A percentile compares a stretch with the other conserved stretches of the same genome.
Evolutionary conservation across 2,113 vertebrate species (phyloP).

Genomic region (Chlorodrepanis virens): DNA sequence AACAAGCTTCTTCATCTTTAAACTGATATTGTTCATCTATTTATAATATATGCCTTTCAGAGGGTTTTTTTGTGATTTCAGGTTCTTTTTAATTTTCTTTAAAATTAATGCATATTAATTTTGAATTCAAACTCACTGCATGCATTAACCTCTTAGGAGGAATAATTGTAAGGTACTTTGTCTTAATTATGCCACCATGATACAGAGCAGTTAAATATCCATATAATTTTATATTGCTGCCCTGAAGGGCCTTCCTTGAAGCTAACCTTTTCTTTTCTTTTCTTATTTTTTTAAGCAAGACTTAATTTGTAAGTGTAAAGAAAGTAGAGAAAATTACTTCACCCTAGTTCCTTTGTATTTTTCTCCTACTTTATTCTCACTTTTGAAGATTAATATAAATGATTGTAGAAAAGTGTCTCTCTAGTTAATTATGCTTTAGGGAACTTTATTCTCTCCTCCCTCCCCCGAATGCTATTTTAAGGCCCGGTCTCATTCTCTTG

Average conservation of each 20-base stretch:
- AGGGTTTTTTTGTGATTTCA: not conserved
- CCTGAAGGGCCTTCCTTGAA: conserved; percentile 35
- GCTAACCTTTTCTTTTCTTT: conserved; percentile 20
- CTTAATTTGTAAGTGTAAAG: conserved; percentile 43
- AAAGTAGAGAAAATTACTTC: conserved; percentile 18
- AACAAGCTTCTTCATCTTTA: not conserved
- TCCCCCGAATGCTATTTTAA: conserved; percentile 50
- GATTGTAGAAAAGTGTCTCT: conserved; percentile 27
- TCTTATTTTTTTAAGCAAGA: conserved; percentile 12
- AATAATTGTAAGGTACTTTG: conserved; percentile 51
- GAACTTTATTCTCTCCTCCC: conserved; percentile 24
- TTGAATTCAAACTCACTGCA: not conserved
- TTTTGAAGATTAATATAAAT: conserved; percentile 54
- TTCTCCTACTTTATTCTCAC: not conserved
- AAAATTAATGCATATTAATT: conserved; percentile 19
- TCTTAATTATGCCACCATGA: conserved; percentile 37
- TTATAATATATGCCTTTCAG: not conserved
- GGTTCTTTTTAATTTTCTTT: not conserved
- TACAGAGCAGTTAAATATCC: conserved; percentile 43
- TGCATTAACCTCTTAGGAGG: conserved; percentile 6
- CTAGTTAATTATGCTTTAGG: conserved; percentile 21
- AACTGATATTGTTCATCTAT: not conserved
- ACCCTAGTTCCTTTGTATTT: conserved; percentile 10
- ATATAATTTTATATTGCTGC: conserved; percentile 42
- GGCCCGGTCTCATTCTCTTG: not conserved